Base-by-base conservation (phyloP, 64 coral and sea anemone genomes). In the Dendrophyllia cribrosa region DNA sequence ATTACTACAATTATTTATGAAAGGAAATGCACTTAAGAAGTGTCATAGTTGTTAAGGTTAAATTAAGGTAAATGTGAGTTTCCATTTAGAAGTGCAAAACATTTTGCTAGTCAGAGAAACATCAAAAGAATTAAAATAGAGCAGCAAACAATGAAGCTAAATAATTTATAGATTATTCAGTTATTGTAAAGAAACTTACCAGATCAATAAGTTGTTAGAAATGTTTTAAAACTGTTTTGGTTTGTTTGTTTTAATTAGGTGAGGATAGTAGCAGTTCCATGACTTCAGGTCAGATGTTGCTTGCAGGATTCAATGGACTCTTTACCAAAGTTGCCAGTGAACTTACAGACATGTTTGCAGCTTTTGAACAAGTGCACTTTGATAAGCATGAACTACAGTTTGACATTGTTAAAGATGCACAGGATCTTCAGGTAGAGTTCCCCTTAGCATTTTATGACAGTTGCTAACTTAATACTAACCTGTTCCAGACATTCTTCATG, bases 241-340 rank as follows among this genome's bases (percentile, higher is more conserved):
- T 20, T 20, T 19, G 19, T 64, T 75, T 49, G 2, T 19, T 6
- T 48, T 84, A 7, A 67, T 68, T 24, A 84, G 80, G 80, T 68
- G 80, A 84, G 34, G 80, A 84, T 61, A 84, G 46, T 34, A 99
- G 84, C 16, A 59, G 68, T 52, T 22, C 60, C 8, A 99, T 99
- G 97, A 91, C 94, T 70, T 92, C 97, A 17, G 97, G 97, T 20
- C 97, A 99, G 83, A 99, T 99, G 97, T 61, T 99, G 20, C 78
- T 99, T 5, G 94, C 97, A 60, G 97, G 97, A 6, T 99, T 99
- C 71, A 99, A 99, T 89, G 97, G 97, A 73, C 66, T 99, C 16
- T 99, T 99, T n/a, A 99, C 97, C 51, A 99, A 99, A 86, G 94
- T 96, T 1, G 94, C 95, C 45, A 91, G 89, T 66, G 97, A 96